These are phyloP conservation scores for Dendropsophus ebraccatus DNA, from an alignment of 2,113 vertebrate genomes.

Conservation along the genomic window DNA sequence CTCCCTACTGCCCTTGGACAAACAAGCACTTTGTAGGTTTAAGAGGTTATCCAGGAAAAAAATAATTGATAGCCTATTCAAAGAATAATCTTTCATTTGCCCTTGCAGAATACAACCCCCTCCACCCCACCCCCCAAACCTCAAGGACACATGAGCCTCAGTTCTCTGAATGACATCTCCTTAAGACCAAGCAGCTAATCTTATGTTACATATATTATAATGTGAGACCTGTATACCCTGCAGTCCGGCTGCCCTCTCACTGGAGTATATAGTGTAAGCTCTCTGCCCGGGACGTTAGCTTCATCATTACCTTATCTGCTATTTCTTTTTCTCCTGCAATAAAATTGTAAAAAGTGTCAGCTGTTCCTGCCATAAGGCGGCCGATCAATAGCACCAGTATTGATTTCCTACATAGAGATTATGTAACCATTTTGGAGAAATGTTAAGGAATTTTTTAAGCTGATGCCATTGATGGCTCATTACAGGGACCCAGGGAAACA, in stretches of 20 bases:
- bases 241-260: background rate
- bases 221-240: background rate
- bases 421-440: constrained; percentile 29
- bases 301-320: background rate
- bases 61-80: too few relatives aligned
- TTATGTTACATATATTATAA: background rate
- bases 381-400: constrained; percentile 5
- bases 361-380: background rate
- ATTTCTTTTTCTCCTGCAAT: background rate
- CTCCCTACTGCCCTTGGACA: too few relatives aligned
- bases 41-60: too few relatives aligned
- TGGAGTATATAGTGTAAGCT: background rate
- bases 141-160: background rate
- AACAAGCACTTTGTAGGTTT: too few relatives aligned
- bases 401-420: constrained; percentile 26
- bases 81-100: too few relatives aligned
- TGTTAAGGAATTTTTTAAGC: constrained; percentile 30
- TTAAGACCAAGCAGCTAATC: background rate
- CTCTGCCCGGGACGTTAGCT: background rate
- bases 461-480: constrained; percentile 21
- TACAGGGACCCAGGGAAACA: too few relatives aligned
- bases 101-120: too few relatives aligned
- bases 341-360: constrained; percentile 2
- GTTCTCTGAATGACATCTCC: too few relatives aligned
- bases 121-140: too few relatives aligned